Percentiles rank a stretch among this genome's conserved stretches.
Conservation (phyloP, 1,140 invertebrate species). For the Achatina immaculata region DNA sequence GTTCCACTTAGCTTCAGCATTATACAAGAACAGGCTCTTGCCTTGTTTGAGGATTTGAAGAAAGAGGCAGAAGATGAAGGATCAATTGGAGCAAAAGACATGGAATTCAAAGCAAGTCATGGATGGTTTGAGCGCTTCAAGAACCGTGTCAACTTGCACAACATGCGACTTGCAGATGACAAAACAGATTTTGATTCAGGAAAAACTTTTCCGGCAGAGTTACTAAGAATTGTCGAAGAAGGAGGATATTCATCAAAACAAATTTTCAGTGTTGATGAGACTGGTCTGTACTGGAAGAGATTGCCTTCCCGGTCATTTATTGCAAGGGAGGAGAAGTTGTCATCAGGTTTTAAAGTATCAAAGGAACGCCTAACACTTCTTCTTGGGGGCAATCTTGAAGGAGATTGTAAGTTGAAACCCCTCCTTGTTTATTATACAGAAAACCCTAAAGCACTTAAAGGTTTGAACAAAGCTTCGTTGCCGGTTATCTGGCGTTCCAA, state of each 20-base stretch:
- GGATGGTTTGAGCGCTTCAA: conserved; percentile 70
- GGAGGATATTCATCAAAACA: conserved; percentile 41
- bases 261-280: conserved; percentile 45
- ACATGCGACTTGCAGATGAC: conserved; percentile 64
- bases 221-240: conserved; percentile 38
- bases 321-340: background rate
- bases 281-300: conserved; percentile 31
- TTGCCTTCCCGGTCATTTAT: background rate
- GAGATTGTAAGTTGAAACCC: conserved; percentile 30
- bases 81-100: conserved; percentile 24
- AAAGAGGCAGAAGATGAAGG: background rate
- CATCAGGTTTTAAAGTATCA: conserved; percentile 18
- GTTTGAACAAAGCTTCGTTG: conserved; percentile 12
- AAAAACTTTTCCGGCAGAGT: conserved; percentile 51
- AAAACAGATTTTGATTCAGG: conserved; percentile 62
- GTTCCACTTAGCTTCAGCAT: conserved; percentile 11
- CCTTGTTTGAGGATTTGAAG: conserved; percentile 40
- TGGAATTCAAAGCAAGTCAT: conserved; percentile 57
- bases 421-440: conserved; percentile 19
- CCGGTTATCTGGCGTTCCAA: conserved; percentile 23
- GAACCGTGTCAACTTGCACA: conserved; percentile 60
- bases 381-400: conserved; percentile 23
- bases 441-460: conserved; percentile 10
- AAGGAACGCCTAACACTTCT: conserved; percentile 30
- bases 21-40: conserved; percentile 31